These are phyloP conservation scores for Luehdorfia chinensis DNA, from an alignment of 1,140 invertebrate genomes.

Conservation along the genomic window DNA sequence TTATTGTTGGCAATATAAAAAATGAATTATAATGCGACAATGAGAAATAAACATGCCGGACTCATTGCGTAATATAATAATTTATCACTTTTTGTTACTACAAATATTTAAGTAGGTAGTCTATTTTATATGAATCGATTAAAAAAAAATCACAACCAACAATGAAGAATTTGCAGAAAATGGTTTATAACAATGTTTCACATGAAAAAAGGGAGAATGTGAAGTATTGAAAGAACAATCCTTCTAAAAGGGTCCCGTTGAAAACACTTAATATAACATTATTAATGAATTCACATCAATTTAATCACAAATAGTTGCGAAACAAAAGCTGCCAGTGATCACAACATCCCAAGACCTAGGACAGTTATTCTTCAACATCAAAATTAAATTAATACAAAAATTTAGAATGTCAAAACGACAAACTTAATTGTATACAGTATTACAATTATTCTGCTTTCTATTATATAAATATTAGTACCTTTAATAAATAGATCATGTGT, in stretches of 20 bases:
- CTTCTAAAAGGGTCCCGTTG: background rate
- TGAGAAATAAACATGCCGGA: background rate
- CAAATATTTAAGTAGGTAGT: too few relatives aligned
- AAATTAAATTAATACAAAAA: background rate
- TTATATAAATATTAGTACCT: slow-evolving; percentile 5
- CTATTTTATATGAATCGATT: too few relatives aligned
- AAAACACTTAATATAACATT: background rate
- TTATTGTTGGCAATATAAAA: background rate
- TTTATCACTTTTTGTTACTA: too few relatives aligned
- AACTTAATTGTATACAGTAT: background rate
- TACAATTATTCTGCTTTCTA: background rate
- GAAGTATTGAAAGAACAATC: background rate
- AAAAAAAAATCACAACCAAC: too few relatives aligned
- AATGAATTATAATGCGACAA: background rate
- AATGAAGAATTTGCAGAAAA: too few relatives aligned
- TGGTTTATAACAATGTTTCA: too few relatives aligned
- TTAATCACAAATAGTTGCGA: background rate
- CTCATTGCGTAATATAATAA: background rate
- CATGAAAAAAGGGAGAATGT: background rate
- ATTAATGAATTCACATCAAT: background rate
- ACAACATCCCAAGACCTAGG: slow-evolving; percentile 1
- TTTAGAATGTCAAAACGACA: background rate
- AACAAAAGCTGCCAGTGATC: slow-evolving; percentile 11
- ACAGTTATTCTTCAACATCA: background rate
- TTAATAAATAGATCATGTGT: slow-evolving; percentile 6